Conservation (phyloP, 2,113 vertebrate genomes). For the Naja naja region DNA sequence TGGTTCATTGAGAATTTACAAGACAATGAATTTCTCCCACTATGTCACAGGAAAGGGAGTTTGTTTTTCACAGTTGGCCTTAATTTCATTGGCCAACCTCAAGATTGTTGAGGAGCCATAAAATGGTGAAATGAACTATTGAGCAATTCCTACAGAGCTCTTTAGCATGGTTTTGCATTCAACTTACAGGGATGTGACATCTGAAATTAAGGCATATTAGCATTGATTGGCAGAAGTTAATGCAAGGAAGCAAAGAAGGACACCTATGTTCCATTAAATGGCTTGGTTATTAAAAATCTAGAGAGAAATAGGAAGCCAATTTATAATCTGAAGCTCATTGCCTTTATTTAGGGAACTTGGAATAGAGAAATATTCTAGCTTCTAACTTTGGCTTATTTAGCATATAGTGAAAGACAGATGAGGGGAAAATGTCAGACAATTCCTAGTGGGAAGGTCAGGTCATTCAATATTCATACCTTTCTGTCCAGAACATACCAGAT, state of each 20-base stretch:
- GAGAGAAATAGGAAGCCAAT: background rate
- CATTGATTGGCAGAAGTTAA: background rate
- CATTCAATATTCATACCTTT: background rate
- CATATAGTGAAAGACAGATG: background rate
- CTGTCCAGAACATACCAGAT: background rate
- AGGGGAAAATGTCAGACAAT: background rate
- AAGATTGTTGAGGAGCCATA: background rate
- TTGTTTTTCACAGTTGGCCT: background rate
- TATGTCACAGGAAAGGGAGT: background rate
- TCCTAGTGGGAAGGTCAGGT: background rate
- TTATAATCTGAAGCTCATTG: background rate
- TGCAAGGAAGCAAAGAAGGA: background rate
- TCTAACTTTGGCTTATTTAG: background rate
- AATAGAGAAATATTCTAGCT: background rate
- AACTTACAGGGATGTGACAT: background rate
- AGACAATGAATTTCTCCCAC: background rate
- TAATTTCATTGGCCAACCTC: background rate
- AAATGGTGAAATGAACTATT: background rate
- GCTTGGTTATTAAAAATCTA: background rate
- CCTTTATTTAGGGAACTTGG: background rate
- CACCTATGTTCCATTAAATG: background rate
- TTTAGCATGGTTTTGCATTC: background rate
- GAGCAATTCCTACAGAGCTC: no score
- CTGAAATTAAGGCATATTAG: background rate
- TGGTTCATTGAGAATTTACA: background rate